phyloP scores from a whole-genome alignment of 2,888 invertebrate genomes.

The Ceraclea dissimilis region DNA sequence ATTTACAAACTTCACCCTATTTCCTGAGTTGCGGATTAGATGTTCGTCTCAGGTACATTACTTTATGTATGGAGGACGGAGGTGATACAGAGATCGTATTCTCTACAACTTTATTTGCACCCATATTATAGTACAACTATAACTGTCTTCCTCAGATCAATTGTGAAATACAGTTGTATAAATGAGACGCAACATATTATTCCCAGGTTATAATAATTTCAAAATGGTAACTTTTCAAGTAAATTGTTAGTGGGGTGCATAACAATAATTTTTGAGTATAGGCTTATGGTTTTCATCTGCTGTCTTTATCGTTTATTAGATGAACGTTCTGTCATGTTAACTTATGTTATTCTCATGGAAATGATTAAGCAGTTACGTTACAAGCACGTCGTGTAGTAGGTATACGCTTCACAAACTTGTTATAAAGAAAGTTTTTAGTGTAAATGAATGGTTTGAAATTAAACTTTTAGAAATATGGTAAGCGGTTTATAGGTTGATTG shows the following conservation, averaged over 20 bases:
- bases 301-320: background rate
- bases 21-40: background rate
- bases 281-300: conserved; percentile 1
- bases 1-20: conserved; percentile 1
- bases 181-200: background rate
- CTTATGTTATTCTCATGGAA: background rate
- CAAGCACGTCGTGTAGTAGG: too few relatives aligned
- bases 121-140: too few relatives aligned
- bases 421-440: too few relatives aligned
- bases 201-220: background rate
- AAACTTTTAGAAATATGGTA: too few relatives aligned
- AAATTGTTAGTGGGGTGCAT: background rate
- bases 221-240: background rate
- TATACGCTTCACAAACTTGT: too few relatives aligned
- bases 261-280: background rate
- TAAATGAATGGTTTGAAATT: too few relatives aligned
- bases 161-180: background rate
- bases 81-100: background rate
- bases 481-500: too few relatives aligned
- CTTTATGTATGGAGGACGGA: background rate
- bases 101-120: conserved; percentile 1
- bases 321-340: background rate
- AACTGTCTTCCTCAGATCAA: background rate
- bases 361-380: too few relatives aligned
- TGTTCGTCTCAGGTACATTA: background rate